phyloP scores from a whole-genome alignment of 1,140 invertebrate species.

The Papilio xuthus region DNA sequence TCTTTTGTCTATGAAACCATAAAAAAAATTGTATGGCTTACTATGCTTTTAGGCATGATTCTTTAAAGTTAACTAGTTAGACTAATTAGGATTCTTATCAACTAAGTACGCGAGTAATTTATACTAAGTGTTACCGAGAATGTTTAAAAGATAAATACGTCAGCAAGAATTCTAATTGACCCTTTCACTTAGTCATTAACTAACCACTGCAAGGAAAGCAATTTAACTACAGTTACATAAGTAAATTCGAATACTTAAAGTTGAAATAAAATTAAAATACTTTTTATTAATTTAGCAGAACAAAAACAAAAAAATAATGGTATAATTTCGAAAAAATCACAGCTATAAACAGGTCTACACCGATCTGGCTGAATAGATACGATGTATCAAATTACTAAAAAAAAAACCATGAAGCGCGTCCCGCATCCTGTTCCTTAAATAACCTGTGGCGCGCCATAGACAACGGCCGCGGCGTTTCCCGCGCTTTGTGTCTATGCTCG shows the following conservation, averaged over 20 bases:
- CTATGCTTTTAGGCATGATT: neutral
- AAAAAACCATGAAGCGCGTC: constrained; percentile 39
- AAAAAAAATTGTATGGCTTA: neutral
- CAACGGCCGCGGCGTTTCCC: constrained; percentile 11
- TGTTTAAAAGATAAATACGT: constrained; percentile 6
- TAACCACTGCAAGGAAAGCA: neutral
- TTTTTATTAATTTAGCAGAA: neutral
- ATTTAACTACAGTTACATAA: neutral
- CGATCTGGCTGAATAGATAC: constrained; percentile 27
- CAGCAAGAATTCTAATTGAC: constrained; percentile 9
- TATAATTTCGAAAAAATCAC: constrained; percentile 15
- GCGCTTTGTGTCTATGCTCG: constrained; percentile 15
- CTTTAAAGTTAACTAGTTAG: neutral
- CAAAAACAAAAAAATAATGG: neutral
- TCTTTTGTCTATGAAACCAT: too few species aligned
- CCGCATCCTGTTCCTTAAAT: constrained; percentile 62
- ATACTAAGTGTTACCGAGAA: constrained; percentile 11
- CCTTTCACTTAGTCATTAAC: constrained; percentile 19
- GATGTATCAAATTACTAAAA: constrained; percentile 50
- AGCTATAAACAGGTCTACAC: constrained; percentile 8
- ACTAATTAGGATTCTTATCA: neutral
- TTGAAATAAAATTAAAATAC: neutral
- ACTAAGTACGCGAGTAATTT: neutral
- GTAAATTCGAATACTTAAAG: too few species aligned
- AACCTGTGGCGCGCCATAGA: constrained; percentile 38